These are phyloP conservation scores for Cyaniris semiargus DNA, from an alignment of 2,888 invertebrate species.

Conservation along the genomic window DNA sequence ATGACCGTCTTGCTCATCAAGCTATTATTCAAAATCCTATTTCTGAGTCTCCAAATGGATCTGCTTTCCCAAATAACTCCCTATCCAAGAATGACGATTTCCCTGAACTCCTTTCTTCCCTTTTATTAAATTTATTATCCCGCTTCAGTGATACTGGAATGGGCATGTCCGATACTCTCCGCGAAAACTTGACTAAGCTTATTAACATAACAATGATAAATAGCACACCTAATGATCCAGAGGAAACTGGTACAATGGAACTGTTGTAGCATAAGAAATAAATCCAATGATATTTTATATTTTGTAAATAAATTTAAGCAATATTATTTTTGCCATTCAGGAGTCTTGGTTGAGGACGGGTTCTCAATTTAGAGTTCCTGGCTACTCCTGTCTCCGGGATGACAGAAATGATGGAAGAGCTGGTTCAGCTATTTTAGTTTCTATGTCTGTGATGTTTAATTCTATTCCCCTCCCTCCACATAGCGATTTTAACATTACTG, in stretches of 20 bases:
- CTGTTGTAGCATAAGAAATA: background rate
- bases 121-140: background rate
- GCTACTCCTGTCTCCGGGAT: too few relatives aligned
- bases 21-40: background rate
- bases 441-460: background rate
- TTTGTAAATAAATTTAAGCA: background rate
- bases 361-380: too few relatives aligned
- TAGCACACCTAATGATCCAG: background rate
- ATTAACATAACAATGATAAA: background rate
- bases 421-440: background rate
- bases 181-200: background rate
- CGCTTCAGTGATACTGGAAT: background rate
- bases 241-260: background rate
- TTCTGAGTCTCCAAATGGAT: background rate
- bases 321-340: background rate
- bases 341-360: background rate
- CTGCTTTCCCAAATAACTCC: background rate
- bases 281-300: background rate
- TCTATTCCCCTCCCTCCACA: background rate
- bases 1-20: background rate
- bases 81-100: background rate
- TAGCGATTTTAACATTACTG: too few relatives aligned
- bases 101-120: background rate
- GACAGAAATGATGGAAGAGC: too few relatives aligned
- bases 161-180: background rate